Conservation (phyloP, 1,140 invertebrate species). For the Cyclina sinensis region DNA sequence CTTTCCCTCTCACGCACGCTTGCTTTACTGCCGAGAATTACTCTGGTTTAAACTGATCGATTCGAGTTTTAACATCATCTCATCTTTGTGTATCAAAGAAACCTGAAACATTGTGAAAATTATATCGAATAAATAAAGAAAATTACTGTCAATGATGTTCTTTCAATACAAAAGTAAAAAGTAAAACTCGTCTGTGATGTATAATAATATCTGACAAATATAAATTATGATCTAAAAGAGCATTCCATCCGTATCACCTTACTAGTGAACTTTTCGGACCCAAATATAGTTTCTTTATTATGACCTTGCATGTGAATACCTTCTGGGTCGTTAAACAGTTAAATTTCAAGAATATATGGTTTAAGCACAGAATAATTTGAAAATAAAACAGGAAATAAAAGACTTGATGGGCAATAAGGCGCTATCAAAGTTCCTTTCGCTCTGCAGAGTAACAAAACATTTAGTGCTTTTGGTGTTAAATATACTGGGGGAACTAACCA, state of each 20-base stretch:
- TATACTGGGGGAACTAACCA: slow-evolving; percentile 36
- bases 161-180: background rate
- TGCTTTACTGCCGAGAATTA: slow-evolving; percentile 17
- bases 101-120: background rate
- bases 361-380: background rate
- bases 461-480: slow-evolving; percentile 1
- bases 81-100: background rate
- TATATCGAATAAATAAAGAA: background rate
- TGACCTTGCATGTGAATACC: slow-evolving; percentile 22
- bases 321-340: slow-evolving; percentile 1
- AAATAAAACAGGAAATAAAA: background rate
- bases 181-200: too few species aligned
- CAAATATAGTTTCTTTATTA: slow-evolving; percentile 29
- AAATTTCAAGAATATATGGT: slow-evolving; percentile 13
- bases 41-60: background rate
- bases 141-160: background rate
- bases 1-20: background rate
- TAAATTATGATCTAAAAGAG: background rate
- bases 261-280: slow-evolving; percentile 23
- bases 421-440: slow-evolving; percentile 37
- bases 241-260: slow-evolving; percentile 15
- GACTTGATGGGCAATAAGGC: slow-evolving; percentile 38
- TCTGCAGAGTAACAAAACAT: background rate
- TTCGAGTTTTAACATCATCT: background rate
- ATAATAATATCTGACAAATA: background rate